Conservation (phyloP, 1,140 invertebrate species). For the Drosophila nasuta region DNA sequence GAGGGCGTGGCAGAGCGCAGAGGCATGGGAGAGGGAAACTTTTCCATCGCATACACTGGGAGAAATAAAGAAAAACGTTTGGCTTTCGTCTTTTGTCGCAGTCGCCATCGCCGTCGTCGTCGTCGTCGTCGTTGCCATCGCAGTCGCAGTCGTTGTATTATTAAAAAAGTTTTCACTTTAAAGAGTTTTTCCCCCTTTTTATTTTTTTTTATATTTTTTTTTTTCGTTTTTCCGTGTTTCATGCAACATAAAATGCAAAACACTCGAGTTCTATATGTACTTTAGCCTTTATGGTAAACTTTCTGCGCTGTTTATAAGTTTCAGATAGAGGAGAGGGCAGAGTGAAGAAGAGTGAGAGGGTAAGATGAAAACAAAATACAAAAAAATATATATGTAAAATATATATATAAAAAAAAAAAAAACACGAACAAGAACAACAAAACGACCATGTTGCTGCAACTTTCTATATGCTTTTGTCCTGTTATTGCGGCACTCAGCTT, state of each 20-base stretch:
- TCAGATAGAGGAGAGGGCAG: slow-evolving; percentile 31
- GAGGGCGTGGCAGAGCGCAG: not conserved
- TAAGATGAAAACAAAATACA: slow-evolving; percentile 12
- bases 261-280: slow-evolving; percentile 69
- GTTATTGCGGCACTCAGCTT: slow-evolving; percentile 50
- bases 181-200: slow-evolving; percentile 55
- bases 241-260: slow-evolving; percentile 78
- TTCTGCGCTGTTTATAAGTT: slow-evolving; percentile 78
- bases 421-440: slow-evolving; percentile 31
- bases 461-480: slow-evolving; percentile 74
- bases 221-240: slow-evolving; percentile 32
- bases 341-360: not conserved
- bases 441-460: slow-evolving; percentile 64
- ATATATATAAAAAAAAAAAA: slow-evolving; percentile 1
- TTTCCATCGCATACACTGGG: slow-evolving; percentile 2
- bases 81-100: slow-evolving; percentile 36
- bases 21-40: not conserved
- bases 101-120: slow-evolving; percentile 18
- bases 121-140: slow-evolving; percentile 22
- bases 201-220: slow-evolving; percentile 1
- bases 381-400: slow-evolving; percentile 11
- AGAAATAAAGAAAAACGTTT: slow-evolving; percentile 5
- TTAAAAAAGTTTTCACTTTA: slow-evolving; percentile 78
- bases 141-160: slow-evolving; percentile 73
- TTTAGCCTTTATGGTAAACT: slow-evolving; percentile 78